A percentile compares a stretch with the other conserved stretches of the same genome.
phyloP scores from a whole-genome alignment of 1,140 invertebrate species.

The Trachymyrmex septentrionalis region DNA sequence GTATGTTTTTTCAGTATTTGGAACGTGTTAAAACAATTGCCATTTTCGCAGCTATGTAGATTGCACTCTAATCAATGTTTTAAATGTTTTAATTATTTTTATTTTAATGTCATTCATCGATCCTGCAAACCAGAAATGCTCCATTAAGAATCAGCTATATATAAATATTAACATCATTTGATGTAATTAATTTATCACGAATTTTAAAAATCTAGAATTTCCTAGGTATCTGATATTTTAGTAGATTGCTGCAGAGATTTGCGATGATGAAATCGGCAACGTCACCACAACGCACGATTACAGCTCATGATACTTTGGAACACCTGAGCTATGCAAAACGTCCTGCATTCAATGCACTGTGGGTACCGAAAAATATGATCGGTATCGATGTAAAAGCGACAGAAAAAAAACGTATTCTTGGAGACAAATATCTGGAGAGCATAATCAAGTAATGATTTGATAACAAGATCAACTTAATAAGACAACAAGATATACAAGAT shows the following conservation, averaged over 20 bases:
- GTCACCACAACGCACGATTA: neutral
- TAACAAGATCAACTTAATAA: neutral
- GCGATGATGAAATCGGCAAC: neutral
- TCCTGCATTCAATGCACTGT: conserved; percentile 26
- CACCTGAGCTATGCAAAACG: neutral
- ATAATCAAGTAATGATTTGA: conserved; percentile 46
- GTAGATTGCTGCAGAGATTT: neutral
- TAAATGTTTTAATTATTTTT: neutral
- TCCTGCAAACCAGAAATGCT: neutral
- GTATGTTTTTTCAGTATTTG: neutral
- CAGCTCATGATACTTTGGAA: conserved; percentile 39
- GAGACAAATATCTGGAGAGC: conserved; percentile 18
- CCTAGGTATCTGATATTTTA: neutral
- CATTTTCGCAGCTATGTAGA: conserved; percentile 7
- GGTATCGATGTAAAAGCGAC: conserved; percentile 3
- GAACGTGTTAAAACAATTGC: neutral
- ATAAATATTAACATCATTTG: neutral
- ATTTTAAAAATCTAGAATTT: neutral
- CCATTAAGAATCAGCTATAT: neutral
- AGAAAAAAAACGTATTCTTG: conserved; percentile 40
- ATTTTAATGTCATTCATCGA: neutral
- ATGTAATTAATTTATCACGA: neutral
- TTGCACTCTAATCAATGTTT: neutral
- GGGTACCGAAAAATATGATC: conserved; percentile 2
- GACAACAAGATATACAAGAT: no score